These are phyloP conservation scores for Neuroterus valhalla DNA, from an alignment of 1,140 invertebrate genomes.

Conservation along the genomic window DNA sequence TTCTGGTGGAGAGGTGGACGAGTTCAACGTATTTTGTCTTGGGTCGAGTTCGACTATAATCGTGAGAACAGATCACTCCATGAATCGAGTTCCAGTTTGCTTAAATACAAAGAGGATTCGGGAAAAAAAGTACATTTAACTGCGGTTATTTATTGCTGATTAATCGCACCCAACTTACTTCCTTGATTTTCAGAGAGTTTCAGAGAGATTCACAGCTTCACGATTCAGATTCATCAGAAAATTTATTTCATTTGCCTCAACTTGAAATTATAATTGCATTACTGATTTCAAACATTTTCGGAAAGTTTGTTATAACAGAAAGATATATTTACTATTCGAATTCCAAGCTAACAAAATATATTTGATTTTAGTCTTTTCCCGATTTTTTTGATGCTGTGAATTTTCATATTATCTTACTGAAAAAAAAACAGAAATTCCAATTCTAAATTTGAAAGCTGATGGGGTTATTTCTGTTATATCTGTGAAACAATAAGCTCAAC, in stretches of 20 bases:
- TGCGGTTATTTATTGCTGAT: slow-evolving; percentile 18
- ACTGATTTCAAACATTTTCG: too few relatives aligned
- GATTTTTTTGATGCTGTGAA: too few relatives aligned
- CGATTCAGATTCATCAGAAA: slow-evolving; percentile 10
- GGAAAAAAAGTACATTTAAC: neutral
- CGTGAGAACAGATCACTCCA: slow-evolving; percentile 6
- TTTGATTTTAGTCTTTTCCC: too few relatives aligned
- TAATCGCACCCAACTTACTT: slow-evolving; percentile 24
- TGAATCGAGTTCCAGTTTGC: slow-evolving; percentile 9
- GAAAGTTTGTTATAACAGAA: too few relatives aligned
- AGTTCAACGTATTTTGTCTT: slow-evolving; percentile 22
- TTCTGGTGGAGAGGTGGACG: slow-evolving; percentile 9
- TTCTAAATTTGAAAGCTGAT: too few relatives aligned
- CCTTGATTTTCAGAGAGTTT: slow-evolving; percentile 12
- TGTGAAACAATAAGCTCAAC: too few relatives aligned
- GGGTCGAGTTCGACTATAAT: slow-evolving; percentile 19
- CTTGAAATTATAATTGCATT: too few relatives aligned
- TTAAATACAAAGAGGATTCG: neutral
- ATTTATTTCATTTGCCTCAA: neutral
- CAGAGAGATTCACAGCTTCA: neutral
- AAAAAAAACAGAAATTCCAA: too few relatives aligned
- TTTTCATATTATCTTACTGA: too few relatives aligned
- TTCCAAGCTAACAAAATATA: too few relatives aligned
- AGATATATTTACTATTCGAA: too few relatives aligned
- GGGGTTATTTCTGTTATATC: too few relatives aligned